Base-by-base conservation (phyloP, 2,113 vertebrate genomes). In the Strix uralensis region DNA sequence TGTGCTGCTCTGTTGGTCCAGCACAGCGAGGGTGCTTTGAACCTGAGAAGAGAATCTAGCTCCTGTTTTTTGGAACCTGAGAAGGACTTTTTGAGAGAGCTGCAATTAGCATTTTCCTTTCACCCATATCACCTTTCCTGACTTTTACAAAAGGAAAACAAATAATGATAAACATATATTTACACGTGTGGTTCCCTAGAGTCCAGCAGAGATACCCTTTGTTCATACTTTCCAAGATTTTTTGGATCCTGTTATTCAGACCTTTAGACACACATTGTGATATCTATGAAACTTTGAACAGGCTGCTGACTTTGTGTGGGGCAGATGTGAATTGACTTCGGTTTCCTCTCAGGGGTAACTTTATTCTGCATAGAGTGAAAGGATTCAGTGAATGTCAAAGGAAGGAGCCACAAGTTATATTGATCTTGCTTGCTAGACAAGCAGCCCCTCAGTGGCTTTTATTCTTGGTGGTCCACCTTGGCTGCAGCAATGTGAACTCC, bases 21-120 rank as follows among this genome's bases (percentile, higher is more conserved):
- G 92, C 96, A 86, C 97, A 97, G 96, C 7, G 26, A 97, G 96
- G 80, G 81, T 90, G 94, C 98, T 98, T 98, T 98, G 97, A 98
- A 98, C 96, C 93, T 65, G 63, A 81, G 96, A 94, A 97, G 93
- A 97, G 96, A 97, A 98, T 95, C 93, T 92, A 95, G 88, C 80
- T 97, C 85, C 85, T 61, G 94, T 97, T 97, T 97, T 97, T 86
- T 66, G 77, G 91, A 96, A 96, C 93, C 65, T 18, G 38, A 83
- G 94, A 74, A 92, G 88, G 94, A 89, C 90, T 98, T 97, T 97
- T 93, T 94, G 96, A 97, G 93, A 96, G 88, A 57, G 29, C 69
- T 97, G 87, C 86, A 98, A 97, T 97, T 98, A 98, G 63, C 91
- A 87, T 95, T 97, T 96, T 47, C 81, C 81, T 97, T 96, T 90